These are phyloP conservation scores for Ceratina japonica DNA, from an alignment of 1,140 invertebrate species.

Conservation along the genomic window DNA sequence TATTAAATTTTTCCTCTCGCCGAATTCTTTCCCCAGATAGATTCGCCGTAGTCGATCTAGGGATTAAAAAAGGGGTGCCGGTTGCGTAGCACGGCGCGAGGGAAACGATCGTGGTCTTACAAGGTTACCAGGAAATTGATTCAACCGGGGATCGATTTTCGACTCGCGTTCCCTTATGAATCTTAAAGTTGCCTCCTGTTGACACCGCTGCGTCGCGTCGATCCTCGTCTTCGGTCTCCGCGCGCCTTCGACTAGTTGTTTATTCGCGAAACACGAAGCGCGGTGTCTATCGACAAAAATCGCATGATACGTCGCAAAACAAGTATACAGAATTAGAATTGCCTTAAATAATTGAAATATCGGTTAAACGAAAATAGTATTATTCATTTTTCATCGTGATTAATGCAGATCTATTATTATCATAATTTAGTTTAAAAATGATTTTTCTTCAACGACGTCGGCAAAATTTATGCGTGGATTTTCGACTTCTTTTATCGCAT, in stretches of 20 bases:
- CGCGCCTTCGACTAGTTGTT: constrained; percentile 34
- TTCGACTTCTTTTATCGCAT: constrained; percentile 5
- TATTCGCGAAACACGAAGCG: constrained; percentile 30
- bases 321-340: constrained; percentile 11
- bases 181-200: constrained; percentile 23
- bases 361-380: too few species aligned
- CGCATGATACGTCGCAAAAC: constrained; percentile 27
- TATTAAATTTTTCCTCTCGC: constrained; percentile 17
- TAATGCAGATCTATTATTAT: too few species aligned
- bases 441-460: too few species aligned
- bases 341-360: too few species aligned
- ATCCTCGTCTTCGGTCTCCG: not conserved
- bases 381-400: too few species aligned
- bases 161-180: not conserved
- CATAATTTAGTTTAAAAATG: too few species aligned
- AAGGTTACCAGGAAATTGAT: constrained; percentile 37
- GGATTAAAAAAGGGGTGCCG: not conserved
- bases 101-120: not conserved
- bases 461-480: not conserved
- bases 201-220: too few species aligned
- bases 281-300: constrained; percentile 18
- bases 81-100: not conserved
- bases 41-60: not conserved
- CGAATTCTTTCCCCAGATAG: constrained; percentile 1
- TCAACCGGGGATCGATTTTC: constrained; percentile 27